Evolutionary conservation across 1,140 invertebrate species (phyloP), one percentile per base, ranked within the genome.

Genomic region (Bursaphelenchus mucronatus): DNA sequence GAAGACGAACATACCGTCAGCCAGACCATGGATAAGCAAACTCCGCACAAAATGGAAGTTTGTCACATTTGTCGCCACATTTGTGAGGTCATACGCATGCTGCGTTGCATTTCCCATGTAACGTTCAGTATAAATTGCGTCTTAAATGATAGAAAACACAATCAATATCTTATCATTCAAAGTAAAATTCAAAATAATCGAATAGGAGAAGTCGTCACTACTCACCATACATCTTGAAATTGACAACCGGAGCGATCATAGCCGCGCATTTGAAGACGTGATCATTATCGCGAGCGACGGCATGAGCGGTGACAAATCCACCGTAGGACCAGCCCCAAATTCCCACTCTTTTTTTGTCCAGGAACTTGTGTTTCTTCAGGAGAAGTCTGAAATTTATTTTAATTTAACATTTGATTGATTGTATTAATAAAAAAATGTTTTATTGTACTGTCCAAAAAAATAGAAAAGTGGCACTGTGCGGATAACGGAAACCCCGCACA

Each of bases 261-360:
- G 76, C 65, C 0, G 78, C 79, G 61, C 78, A 80, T 40, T 73
- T 66, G 75, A 80, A 81, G n/a, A 68, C 68, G 13, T 62, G 13
- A 39, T 58, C 56, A 10, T 61, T 8, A 47, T 78, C 80, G 15
- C 63, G 56, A 21, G 76, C 65, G 15, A 80, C 61, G 15, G 69
- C 68, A 39, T n/a, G 30, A 55, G 13, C 13, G 17, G 71, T 51
- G 8, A 70, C 75, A 55, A 81, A 81, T 21, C 78, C 78, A 39
- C 78, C 78, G 52, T 80, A 80, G n/a, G 65, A 54, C 73, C 78
- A 81, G 51, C 78, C 78, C 71, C 76, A 80, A 39, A 80, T 69
- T 0, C 67, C 78, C 0, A 80, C 70, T 46, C 68, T 59, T 21
- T 56, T 67, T 13, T 62, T 49, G 51, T 79, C 77, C 51, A 79